phyloP scores from a whole-genome alignment of 2,113 vertebrate species.

The Epinephelus fuscoguttatus region DNA sequence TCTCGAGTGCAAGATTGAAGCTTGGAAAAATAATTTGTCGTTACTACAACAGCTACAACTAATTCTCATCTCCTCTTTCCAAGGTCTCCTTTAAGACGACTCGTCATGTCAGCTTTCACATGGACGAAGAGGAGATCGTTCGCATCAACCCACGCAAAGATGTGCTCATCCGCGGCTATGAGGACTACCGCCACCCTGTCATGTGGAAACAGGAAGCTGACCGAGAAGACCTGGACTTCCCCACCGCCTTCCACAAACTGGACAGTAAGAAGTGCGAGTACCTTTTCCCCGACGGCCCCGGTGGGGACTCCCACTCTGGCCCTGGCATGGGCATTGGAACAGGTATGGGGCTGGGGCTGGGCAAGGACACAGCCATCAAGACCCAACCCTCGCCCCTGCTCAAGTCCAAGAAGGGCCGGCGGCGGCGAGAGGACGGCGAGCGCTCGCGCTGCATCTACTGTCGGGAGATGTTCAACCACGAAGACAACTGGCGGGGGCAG shows the following conservation, averaged over 20 bases:
- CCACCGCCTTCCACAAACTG: conserved; percentile 90
- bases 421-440: conserved; percentile 97
- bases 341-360: conserved; percentile 84
- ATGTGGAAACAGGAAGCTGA: conserved; percentile 95
- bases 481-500: conserved; percentile 96
- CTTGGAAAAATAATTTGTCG: neutral
- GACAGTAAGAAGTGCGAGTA: conserved; percentile 96
- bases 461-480: conserved; percentile 98
- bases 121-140: conserved; percentile 97
- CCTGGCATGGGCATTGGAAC: conserved; percentile 70
- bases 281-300: conserved; percentile 91
- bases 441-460: conserved; percentile 98
- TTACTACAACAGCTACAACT: neutral
- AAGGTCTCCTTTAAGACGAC: conserved; percentile 90
- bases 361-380: conserved; percentile 93
- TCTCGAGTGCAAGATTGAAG: neutral
- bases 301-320: conserved; percentile 87
- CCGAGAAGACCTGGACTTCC: conserved; percentile 91
- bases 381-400: conserved; percentile 92
- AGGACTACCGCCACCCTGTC: conserved; percentile 98
- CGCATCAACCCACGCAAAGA: conserved; percentile 97
- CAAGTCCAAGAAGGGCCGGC: conserved; percentile 92
- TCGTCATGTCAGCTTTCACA: conserved; percentile 95
- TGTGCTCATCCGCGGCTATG: conserved; percentile 96
- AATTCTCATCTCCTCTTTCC: neutral